A percentile compares a stretch with the other conserved stretches of the same genome.
phyloP scores from a whole-genome alignment of 1,140 invertebrate species.

The Lysiphlebus fabarum region DNA sequence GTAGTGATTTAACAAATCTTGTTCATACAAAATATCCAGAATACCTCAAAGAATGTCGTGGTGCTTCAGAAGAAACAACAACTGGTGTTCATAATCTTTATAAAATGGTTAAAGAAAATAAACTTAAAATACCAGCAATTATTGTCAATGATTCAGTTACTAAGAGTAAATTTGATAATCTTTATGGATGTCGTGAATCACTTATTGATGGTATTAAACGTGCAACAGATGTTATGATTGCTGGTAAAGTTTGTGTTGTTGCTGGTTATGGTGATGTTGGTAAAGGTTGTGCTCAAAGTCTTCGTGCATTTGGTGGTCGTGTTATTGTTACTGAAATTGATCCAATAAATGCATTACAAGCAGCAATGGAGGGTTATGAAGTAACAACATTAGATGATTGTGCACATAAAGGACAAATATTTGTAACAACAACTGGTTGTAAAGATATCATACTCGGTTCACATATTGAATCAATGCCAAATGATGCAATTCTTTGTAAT shows the following conservation, averaged over 20 bases:
- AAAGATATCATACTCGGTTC: slow-evolving; percentile 86
- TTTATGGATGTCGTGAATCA: slow-evolving; percentile 98
- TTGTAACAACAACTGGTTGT: slow-evolving; percentile 97
- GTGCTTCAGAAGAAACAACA: slow-evolving; percentile 97
- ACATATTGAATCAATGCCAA: slow-evolving; percentile 89
- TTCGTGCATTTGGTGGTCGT: slow-evolving; percentile 90
- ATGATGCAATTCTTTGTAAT: slow-evolving; percentile 98
- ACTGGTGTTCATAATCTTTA: slow-evolving; percentile 98
- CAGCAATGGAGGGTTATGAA: slow-evolving; percentile 97
- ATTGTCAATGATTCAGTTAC: slow-evolving; percentile 99
- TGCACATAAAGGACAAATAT: slow-evolving; percentile 86
- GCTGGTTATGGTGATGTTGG: slow-evolving; percentile 99
- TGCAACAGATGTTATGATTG: slow-evolving; percentile 98
- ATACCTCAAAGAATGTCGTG: slow-evolving; percentile 79
- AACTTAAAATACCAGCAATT: slow-evolving; percentile 89
- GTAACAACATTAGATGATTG: slow-evolving; percentile 98
- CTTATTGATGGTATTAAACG: slow-evolving; percentile 98
- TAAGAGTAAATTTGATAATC: slow-evolving; percentile 99
- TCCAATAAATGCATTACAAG: slow-evolving; percentile 97
- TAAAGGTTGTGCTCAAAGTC: slow-evolving; percentile 95
- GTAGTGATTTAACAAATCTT: slow-evolving; percentile 95
- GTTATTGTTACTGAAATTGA: slow-evolving; percentile 98
- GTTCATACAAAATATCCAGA: slow-evolving; percentile 93
- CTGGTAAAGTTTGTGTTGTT: slow-evolving; percentile 96
- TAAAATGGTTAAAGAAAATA: slow-evolving; percentile 87